Evolutionary conservation across 2,888 invertebrate genomes (phyloP).

Genomic region (Xestia ashworthii): DNA sequence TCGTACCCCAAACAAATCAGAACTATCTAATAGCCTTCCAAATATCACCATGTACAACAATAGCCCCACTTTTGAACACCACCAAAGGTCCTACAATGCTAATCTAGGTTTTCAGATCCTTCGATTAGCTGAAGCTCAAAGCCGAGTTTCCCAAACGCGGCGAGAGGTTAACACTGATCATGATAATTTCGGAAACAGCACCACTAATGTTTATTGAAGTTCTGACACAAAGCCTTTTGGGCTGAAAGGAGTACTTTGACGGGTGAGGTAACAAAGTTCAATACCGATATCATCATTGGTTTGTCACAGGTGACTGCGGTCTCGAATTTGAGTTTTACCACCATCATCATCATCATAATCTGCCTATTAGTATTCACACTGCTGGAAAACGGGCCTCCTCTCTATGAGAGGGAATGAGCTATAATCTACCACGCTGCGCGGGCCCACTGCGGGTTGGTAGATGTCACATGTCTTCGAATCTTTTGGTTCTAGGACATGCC

Average conservation of each 20-base stretch:
- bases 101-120: slow-evolving; percentile 30
- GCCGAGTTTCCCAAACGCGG: slow-evolving; percentile 5
- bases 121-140: not conserved
- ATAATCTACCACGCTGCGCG: no score
- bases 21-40: not conserved
- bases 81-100: not conserved
- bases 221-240: slow-evolving; percentile 26
- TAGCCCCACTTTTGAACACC: not conserved
- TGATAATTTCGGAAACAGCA: slow-evolving; percentile 13
- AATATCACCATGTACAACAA: not conserved
- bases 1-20: not conserved
- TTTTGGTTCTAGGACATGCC: no score
- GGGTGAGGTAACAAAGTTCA: not conserved
- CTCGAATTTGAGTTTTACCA: no score
- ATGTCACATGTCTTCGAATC: no score
- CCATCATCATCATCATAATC: no score
- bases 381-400: no score
- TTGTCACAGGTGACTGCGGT: not conserved
- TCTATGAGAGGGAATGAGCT: no score
- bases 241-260: not conserved
- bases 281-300: slow-evolving; percentile 8
- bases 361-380: no score
- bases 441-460: no score
- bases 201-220: slow-evolving; percentile 34
- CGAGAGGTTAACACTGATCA: slow-evolving; percentile 18